Conservation (phyloP, 1,140 invertebrate genomes). For the Metaphire vulgaris region DNA sequence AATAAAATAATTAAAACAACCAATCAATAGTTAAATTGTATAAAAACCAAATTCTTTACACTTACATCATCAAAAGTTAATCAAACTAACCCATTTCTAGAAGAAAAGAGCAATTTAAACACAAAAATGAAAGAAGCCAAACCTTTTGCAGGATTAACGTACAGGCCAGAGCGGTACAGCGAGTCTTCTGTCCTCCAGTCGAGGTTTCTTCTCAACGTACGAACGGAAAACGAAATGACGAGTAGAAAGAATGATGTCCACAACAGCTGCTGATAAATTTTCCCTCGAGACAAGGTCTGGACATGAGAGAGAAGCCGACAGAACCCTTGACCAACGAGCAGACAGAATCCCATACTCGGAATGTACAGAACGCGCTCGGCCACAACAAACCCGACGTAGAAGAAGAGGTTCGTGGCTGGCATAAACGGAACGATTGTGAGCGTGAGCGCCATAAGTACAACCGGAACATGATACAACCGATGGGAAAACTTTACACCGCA, state of each 20-base stretch:
- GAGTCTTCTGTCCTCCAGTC: slow-evolving; percentile 89
- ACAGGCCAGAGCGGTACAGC: slow-evolving; percentile 77
- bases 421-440: slow-evolving; percentile 84
- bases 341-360: slow-evolving; percentile 94
- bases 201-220: slow-evolving; percentile 72
- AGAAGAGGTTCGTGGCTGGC: slow-evolving; percentile 92
- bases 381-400: slow-evolving; percentile 93
- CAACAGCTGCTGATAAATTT: neutral
- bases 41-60: too few species aligned
- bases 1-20: too few species aligned
- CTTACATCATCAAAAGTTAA: too few species aligned
- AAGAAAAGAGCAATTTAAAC: too few species aligned
- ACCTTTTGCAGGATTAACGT: slow-evolving; percentile 88
- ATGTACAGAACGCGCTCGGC: slow-evolving; percentile 92
- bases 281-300: neutral
- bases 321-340: slow-evolving; percentile 65
- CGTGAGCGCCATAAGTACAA: slow-evolving; percentile 61
- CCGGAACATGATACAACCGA: neutral
- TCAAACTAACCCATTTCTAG: too few species aligned
- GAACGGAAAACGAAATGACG: slow-evolving; percentile 62
- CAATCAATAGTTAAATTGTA: too few species aligned
- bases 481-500: neutral
- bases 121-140: too few species aligned
- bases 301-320: slow-evolving; percentile 32
- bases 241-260: slow-evolving; percentile 44